phyloP scores from a whole-genome alignment of 2,113 vertebrate species.

The Tonatia bakeri region DNA sequence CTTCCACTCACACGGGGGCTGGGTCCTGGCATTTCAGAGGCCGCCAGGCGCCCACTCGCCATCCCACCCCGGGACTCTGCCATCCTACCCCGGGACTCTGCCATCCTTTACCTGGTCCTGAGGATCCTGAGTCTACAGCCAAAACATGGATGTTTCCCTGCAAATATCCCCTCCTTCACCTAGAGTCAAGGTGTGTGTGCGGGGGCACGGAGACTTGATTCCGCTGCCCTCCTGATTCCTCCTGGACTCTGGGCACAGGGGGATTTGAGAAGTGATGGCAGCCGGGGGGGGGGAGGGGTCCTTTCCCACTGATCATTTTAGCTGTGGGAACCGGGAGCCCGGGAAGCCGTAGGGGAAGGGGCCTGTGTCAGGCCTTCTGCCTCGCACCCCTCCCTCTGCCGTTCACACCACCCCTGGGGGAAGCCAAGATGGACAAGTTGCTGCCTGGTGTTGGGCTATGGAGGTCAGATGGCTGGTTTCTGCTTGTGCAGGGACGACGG shows the following conservation, averaged over 20 bases:
- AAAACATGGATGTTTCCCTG: neutral
- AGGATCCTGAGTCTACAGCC: neutral
- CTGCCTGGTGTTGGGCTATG: neutral
- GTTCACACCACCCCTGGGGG: neutral
- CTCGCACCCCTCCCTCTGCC: neutral
- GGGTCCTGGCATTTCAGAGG: no score
- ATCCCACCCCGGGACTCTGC: neutral
- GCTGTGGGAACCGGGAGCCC: neutral
- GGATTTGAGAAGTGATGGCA: neutral
- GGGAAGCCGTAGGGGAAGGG: neutral
- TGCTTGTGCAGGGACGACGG: neutral
- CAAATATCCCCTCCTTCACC: neutral
- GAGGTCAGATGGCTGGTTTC: neutral
- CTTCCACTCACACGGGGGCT: neutral
- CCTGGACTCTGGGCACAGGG: neutral
- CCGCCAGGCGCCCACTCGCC: neutral
- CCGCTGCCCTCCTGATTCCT: neutral
- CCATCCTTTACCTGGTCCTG: neutral
- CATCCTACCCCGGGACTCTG: rapidly evolving
- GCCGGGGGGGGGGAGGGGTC: rapidly evolving
- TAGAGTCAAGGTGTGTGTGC: neutral
- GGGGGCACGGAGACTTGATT: neutral
- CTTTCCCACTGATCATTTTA: neutral
- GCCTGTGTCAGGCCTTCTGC: neutral
- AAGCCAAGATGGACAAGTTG: neutral